Base-by-base conservation (phyloP, 2,797 vertebrate species). In the Cryptoblepharus egeriae region DNA sequence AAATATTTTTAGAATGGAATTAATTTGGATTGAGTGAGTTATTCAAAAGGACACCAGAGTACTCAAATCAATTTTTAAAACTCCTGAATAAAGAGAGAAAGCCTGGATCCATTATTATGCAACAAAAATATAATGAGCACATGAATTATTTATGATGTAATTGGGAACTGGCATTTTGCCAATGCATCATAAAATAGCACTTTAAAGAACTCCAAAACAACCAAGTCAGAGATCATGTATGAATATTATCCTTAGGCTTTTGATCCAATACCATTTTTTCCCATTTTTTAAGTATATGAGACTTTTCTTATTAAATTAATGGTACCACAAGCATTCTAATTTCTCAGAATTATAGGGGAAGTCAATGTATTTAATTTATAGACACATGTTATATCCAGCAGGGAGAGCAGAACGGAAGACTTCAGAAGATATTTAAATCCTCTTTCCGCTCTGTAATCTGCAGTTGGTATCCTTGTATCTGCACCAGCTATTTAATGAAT, bases 131-230 rank as follows among this genome's bases (percentile, higher is more conserved):
- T 84, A 85, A 88, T 67, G 80, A 63, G 55, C n/a, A 15, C 72
- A 82, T 88, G 84, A 88, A 89, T 89, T 92, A 83, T 88, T 75
- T 37, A 69, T 42, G 68, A 15, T 4, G 79, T 88, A 37, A 86
- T 32, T 89, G 9, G 85, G 84, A 88, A 89, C 89, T 87, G 24
- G 85, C 70, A 83, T 82, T 73, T 32, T 61, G 67, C 20, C 12
- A 52, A 4, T 77, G 75, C 9, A 57, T 83, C 80, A 61, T 87
- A 92, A 90, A 81, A 30, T 49, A 49, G 45, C 45, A 49, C 45
- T 49, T 49, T 49, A 49, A 49, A 49, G 45, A 49, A 49, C 45
- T 49, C 45, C 45, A 49, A 49, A 86, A 84, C 10, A 71, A 84
- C 83, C 45, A 49, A 49, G 90, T 37, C 55, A 88, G 4, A 1